phyloP scores from a whole-genome alignment of 2,888 invertebrate species.

The Omphaloscelis lunosa region DNA sequence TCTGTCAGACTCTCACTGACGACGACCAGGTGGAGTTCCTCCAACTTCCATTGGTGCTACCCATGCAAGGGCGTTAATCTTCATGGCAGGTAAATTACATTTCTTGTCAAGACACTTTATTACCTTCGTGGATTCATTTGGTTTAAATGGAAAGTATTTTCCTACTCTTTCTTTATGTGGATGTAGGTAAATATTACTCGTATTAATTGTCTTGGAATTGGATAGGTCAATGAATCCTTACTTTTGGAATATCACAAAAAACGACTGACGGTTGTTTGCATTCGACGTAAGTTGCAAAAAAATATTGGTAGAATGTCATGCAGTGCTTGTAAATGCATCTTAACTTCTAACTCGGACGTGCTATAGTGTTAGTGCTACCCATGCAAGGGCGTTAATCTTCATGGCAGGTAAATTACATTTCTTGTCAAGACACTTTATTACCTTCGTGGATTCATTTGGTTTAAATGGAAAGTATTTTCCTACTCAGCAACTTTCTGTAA shows the following conservation, averaged over 20 bases:
- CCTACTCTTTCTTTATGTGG: no score
- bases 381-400: no score
- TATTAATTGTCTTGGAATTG: conserved; percentile 10
- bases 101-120: no score
- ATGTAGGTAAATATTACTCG: conserved; percentile 19
- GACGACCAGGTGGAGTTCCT: not conserved
- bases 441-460: no score
- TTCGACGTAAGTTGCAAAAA: not conserved
- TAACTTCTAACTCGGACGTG: no score
- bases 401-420: not conserved
- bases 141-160: no score
- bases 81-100: no score
- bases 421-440: not conserved
- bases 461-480: not conserved
- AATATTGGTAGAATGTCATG: not conserved
- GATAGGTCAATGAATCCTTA: not conserved
- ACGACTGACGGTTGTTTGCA: rapidly evolving
- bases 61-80: not conserved
- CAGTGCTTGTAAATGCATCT: not conserved
- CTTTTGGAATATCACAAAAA: not conserved
- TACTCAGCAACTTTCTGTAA: not conserved
- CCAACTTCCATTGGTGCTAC: not conserved
- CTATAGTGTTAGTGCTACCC: no score
- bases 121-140: no score
- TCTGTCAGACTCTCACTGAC: not conserved